phyloP scores from a whole-genome alignment of 2,113 vertebrate genomes.

The Sceloporus tristichus region DNA sequence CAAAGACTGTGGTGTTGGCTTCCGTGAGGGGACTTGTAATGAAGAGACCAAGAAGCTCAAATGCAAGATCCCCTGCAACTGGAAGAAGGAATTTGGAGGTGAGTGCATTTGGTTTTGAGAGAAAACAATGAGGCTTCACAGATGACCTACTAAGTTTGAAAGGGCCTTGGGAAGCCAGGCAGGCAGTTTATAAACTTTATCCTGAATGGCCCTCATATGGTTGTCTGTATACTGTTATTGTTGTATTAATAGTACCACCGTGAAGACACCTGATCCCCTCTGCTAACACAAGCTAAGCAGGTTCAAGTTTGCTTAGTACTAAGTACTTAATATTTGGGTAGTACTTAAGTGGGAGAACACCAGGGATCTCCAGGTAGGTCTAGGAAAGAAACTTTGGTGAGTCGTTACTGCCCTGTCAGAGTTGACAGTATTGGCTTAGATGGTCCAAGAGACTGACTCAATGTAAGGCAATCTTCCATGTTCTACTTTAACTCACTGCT shows the following conservation, averaged over 20 bases:
- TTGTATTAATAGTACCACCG: too few relatives aligned
- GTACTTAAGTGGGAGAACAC: too few relatives aligned
- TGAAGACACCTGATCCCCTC: too few relatives aligned
- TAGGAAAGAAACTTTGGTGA: too few relatives aligned
- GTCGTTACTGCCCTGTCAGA: neutral
- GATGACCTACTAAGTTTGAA: neutral
- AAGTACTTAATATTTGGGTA: too few relatives aligned
- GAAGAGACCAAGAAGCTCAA: constrained; percentile 85
- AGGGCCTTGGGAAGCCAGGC: neutral
- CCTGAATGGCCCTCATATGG: neutral
- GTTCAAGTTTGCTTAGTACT: too few relatives aligned
- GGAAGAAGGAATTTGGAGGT: constrained; percentile 98
- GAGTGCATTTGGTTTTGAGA: constrained; percentile 37
- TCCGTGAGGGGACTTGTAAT: constrained; percentile 88
- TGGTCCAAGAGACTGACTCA: too few relatives aligned
- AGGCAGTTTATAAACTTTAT: neutral
- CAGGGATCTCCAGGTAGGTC: too few relatives aligned
- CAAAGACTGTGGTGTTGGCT: constrained; percentile 89
- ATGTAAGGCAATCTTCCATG: too few relatives aligned
- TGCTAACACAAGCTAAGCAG: too few relatives aligned
- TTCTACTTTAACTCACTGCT: neutral
- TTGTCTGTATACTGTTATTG: too few relatives aligned
- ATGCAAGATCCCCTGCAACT: constrained; percentile 96
- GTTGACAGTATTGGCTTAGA: neutral
- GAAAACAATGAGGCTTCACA: neutral